Evolutionary conservation across 2,888 invertebrate species (phyloP).

Genomic region (Limnephilus rhombicus): DNA sequence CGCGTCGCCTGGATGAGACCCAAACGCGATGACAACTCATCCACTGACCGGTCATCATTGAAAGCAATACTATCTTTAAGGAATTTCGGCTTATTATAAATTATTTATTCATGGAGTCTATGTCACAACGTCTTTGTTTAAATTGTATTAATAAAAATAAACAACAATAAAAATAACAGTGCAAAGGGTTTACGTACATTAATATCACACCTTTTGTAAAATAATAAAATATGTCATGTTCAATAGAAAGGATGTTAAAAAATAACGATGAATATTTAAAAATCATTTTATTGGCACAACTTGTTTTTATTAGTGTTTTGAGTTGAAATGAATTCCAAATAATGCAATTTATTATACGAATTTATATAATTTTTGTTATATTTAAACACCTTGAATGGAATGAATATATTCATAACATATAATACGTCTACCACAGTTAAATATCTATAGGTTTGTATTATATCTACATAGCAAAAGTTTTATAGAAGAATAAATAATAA

Average conservation of each 20-base stretch:
- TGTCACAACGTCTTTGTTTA: not conserved
- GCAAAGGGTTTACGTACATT: not conserved
- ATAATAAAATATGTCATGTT: not conserved
- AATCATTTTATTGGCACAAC: not conserved
- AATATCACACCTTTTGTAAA: not conserved
- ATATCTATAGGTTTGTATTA: not conserved
- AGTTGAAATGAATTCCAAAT: not conserved
- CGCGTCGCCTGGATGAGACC: no score
- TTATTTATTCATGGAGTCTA: not conserved
- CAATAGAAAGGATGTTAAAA: not conserved
- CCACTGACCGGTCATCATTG: no score
- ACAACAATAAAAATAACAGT: not conserved
- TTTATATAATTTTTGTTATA: not conserved
- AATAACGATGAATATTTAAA: not conserved
- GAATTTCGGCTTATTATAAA: not conserved
- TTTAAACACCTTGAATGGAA: not conserved
- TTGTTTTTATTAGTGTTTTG: not conserved
- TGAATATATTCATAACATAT: not conserved
- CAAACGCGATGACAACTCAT: no score
- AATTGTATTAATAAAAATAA: not conserved
- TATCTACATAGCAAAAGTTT: not conserved
- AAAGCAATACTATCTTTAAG: no score
- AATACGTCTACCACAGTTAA: not conserved
- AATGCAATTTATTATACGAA: not conserved
- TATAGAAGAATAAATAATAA: not conserved